Evolutionary conservation across 1,140 invertebrate species (phyloP).

Genomic region (Thalassaphorura encarpata): DNA sequence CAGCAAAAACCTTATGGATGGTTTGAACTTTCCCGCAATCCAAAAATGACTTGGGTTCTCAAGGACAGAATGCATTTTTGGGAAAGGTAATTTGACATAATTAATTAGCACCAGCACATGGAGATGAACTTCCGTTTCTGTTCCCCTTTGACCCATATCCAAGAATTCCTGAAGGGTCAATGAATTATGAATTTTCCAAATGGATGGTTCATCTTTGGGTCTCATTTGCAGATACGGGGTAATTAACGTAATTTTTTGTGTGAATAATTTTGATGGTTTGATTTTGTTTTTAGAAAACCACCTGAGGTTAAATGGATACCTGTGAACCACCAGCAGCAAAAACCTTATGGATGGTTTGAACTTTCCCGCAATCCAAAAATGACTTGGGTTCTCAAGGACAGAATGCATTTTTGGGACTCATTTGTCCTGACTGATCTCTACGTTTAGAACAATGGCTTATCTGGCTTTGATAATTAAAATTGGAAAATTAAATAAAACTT

Average conservation of each 20-base stretch:
- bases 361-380: conserved; percentile 6
- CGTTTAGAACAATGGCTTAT: not conserved
- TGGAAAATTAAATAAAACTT: too few species aligned
- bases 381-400: not conserved
- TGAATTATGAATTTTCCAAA: too few species aligned
- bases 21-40: conserved; percentile 12
- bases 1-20: not conserved
- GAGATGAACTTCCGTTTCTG: too few species aligned
- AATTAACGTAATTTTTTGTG: not conserved
- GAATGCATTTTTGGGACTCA: conserved; percentile 23
- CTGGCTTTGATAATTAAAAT: too few species aligned
- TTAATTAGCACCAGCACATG: too few species aligned
- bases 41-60: not conserved
- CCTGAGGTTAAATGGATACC: not conserved
- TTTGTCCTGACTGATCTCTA: conserved; percentile 5
- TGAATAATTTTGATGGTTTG: not conserved
- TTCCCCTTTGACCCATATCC: too few species aligned
- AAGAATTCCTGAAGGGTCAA: too few species aligned
- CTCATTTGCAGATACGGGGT: not conserved
- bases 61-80: conserved; percentile 17
- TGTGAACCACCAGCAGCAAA: not conserved
- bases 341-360: conserved; percentile 6
- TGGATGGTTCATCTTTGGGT: too few species aligned
- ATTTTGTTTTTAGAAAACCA: not conserved
- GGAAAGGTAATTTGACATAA: too few species aligned